phyloP scores from a whole-genome alignment of 2,113 vertebrate genomes.

The Pitta sordida region DNA sequence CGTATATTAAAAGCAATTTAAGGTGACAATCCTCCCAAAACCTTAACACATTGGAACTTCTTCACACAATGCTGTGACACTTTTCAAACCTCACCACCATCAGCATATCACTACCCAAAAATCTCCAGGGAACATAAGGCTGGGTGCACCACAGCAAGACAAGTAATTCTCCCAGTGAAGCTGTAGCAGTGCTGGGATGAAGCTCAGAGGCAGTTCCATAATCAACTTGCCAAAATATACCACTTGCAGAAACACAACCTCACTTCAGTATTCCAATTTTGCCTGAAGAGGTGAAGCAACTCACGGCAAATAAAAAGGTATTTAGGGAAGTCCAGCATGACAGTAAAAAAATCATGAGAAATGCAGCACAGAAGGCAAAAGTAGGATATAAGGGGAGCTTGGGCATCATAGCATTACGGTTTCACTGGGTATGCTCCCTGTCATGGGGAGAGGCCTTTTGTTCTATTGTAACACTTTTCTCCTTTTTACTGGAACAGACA shows the following conservation, averaged over 20 bases:
- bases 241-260: neutral
- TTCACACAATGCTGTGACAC: fast-evolving
- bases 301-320: neutral
- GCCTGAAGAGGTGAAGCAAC: neutral
- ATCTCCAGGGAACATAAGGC: fast-evolving
- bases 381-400: neutral
- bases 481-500: too few species aligned
- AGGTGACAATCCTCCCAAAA: neutral
- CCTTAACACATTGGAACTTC: neutral
- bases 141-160: neutral
- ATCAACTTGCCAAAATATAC: neutral
- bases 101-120: neutral
- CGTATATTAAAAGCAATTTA: neutral
- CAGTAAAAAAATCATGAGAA: neutral
- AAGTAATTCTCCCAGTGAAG: neutral
- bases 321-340: neutral
- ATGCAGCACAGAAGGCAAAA: neutral
- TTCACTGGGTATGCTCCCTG: too few species aligned
- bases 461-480: too few species aligned
- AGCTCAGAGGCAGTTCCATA: neutral
- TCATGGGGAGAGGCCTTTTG: too few species aligned
- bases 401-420: neutral
- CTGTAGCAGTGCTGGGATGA: neutral
- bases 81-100: neutral
- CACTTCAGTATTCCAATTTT: neutral